phyloP scores from a whole-genome alignment of 2,113 vertebrate genomes.

The Dolichotis patagonum region DNA sequence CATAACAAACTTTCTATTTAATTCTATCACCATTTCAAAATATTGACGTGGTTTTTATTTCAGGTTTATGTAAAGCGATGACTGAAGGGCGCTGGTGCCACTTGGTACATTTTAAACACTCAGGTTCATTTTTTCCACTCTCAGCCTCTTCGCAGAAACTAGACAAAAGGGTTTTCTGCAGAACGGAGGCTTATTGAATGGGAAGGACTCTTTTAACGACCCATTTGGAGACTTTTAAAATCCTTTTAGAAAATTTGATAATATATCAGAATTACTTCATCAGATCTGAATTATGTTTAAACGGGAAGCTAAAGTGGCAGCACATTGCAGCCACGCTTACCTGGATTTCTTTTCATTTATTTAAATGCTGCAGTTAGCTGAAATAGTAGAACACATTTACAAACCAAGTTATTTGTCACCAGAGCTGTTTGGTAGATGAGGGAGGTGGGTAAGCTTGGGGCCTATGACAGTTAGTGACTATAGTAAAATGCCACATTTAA shows the following conservation, averaged over 20 bases:
- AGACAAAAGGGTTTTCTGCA: conserved; percentile 54
- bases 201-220: conserved; percentile 57
- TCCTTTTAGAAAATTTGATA: conserved; percentile 41
- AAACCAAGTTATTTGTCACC: neutral
- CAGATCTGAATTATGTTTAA: conserved; percentile 44
- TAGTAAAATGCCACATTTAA: neutral
- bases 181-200: neutral
- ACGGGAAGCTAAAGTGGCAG: neutral
- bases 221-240: conserved; percentile 51
- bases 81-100: neutral
- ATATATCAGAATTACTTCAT: conserved; percentile 56
- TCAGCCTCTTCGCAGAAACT: neutral
- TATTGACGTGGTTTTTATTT: conserved; percentile 65
- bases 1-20: conserved; percentile 52
- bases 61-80: neutral
- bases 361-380: conserved; percentile 1
- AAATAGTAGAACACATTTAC: neutral
- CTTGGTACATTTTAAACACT: neutral
- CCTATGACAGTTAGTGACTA: neutral
- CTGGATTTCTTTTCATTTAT: conserved; percentile 5
- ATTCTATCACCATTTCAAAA: conserved; percentile 68
- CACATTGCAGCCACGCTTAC: neutral
- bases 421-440: neutral
- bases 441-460: neutral
- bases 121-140: neutral